Evolutionary conservation across 2,888 invertebrate genomes (phyloP), one percentile per base, ranked within the genome.

Genomic region (Drosophila nr. perissopoda): DNA sequence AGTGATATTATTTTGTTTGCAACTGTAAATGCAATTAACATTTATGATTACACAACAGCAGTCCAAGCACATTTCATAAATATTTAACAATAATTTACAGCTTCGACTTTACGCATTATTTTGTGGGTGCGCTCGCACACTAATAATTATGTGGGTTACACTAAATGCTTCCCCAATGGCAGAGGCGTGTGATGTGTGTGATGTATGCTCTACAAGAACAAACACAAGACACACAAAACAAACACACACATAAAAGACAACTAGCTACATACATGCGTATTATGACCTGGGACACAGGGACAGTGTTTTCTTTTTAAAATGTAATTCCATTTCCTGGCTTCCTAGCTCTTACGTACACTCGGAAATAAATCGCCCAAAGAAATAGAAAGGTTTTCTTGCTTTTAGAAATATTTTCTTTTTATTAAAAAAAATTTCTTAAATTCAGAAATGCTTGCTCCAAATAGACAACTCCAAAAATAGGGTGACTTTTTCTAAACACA

Each of bases 111-210:
- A 74, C 81, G 81, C 86, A 87, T 78, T 84, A 79, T 70, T 73
- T 81, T 76, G 63, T 65, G 69, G 69, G 64, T 73, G 67, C 70
- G 70, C 65, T 76, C 52, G 58, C 69, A 73, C 68, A 62, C 75
- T 78, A 85, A 89, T 89, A 85, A 89, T 87, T 87, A 87, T 87
- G 83, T 89, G 80, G 88, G 86, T 83, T 87, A 25, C 21, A 16
- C 16, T 25, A 81, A 87, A 83, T 73, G 82, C 49, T 77, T 75
- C 65, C 76, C 74, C 76, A 65, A 66, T 48, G 81, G 48, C 64
- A 63, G 34, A 76, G 83, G 74, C 76, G 80, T 85, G 45, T 45
- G 45, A 21, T 45, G 21, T 45, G 21, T 45, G 13, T 1, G 58
- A 78, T 83, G 83, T 78, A 69, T 71, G 61, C 68, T 49, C 74